Base-by-base conservation (phyloP, 2,888 invertebrate species). In the Shargacucullia verbasci region DNA sequence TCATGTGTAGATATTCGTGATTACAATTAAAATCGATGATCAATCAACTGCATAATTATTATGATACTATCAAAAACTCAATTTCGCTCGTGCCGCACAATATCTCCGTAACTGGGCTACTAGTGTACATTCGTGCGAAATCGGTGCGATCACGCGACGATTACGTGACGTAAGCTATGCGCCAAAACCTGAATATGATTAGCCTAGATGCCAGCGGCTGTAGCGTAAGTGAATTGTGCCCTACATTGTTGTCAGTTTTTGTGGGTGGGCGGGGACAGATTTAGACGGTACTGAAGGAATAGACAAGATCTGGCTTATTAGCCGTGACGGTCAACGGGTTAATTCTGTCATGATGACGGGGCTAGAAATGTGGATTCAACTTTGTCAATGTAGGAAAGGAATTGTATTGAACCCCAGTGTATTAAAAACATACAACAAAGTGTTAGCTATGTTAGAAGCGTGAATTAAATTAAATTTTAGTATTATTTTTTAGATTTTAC, bases 141-240 rank as follows among this genome's bases (percentile, higher is more conserved):
- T 75, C 67, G 60, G 53, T 53, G 44, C 67, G 64, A 62, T 76
- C 85, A 85, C 84, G 86, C 84, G 79, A 87, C 67, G 71, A 40
- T 31, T 53, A 50, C 34, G 54, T 82, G 77, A 86, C 81, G 81
- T 84, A 86, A 87, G 66, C 66, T 71, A 55, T 76, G 71, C 74
- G 75, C 74, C 74, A 79, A 76, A 80, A 80, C 78, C 75, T 77
- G 84, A 81, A 85, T 83, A 69, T 70, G 67, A 83, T 87, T 86
- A 85, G 76, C 85, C 87, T 74, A 81, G 79, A 84, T 83, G 66
- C 59, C 57, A 52, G 54, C 63, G 46, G 44, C 70, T 63, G 62
- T 44, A 29, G 53, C 48, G 53, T 50, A 54, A 71, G 62, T 62
- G 54, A 54, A 59, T 61, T 62, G 63, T 55, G 48, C 31, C 48